These are phyloP conservation scores for Sporophila hypoxantha DNA, from an alignment of 2,113 vertebrate species.

Conservation along the genomic window DNA sequence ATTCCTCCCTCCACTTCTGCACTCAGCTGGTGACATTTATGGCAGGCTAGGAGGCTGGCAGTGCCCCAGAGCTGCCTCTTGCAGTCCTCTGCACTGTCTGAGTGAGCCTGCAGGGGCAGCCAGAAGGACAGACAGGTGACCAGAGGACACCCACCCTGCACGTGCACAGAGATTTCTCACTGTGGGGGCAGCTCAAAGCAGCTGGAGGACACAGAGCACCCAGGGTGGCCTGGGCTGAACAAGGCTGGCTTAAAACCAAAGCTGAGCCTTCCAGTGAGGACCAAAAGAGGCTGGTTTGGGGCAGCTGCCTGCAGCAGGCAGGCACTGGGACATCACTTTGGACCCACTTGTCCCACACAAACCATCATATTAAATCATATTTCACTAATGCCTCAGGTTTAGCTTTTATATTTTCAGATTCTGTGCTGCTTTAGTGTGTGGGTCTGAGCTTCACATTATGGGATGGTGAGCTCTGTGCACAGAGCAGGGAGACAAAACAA, in stretches of 20 bases:
- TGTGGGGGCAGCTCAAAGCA: neutral
- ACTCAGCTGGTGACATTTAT: neutral
- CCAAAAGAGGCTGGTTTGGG: neutral
- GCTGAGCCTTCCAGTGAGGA: neutral
- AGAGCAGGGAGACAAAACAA: neutral
- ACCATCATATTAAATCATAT: neutral
- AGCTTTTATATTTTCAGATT: neutral
- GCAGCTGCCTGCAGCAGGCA: neutral
- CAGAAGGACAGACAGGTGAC: neutral
- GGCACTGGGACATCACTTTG: neutral
- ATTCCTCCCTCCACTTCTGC: neutral
- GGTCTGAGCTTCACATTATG: rapidly evolving
- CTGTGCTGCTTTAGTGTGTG: neutral
- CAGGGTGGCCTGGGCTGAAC: neutral
- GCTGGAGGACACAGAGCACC: neutral
- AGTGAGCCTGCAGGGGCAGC: neutral
- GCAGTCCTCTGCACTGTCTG: neutral
- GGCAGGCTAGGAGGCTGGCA: neutral
- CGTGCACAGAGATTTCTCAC: too few relatives aligned
- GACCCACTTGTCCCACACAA: neutral
- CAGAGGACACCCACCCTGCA: neutral
- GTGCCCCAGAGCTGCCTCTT: neutral
- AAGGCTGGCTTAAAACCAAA: neutral
- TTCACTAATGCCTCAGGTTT: neutral
- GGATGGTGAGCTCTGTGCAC: neutral